Evolutionary conservation across 2,113 vertebrate genomes (phyloP).

Genomic region (Charadrius vociferus): DNA sequence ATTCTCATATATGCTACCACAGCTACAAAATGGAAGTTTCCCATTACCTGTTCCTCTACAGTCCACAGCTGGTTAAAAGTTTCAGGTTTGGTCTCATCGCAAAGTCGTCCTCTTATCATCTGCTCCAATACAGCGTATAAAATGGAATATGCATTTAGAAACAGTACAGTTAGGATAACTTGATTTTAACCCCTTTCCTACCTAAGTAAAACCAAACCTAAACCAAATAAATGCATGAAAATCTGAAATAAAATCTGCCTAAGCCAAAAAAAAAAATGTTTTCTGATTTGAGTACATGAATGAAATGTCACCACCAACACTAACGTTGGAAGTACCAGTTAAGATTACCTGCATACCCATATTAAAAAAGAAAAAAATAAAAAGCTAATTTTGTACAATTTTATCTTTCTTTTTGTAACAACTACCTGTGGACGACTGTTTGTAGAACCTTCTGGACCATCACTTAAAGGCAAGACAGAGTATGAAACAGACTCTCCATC

Average conservation of each 20-base stretch:
- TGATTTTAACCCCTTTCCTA: neutral
- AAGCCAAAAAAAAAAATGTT: neutral
- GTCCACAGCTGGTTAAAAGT: conserved; percentile 99
- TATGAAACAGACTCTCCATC: conserved; percentile 90
- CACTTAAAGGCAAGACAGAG: conserved; percentile 91
- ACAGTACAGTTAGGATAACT: neutral
- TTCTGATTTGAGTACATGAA: neutral
- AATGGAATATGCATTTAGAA: neutral
- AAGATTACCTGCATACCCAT: neutral
- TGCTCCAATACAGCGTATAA: conserved; percentile 70
- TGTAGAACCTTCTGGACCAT: conserved; percentile 84
- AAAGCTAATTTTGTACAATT: neutral
- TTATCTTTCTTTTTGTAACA: neutral
- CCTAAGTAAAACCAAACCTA: neutral
- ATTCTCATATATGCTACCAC: neutral
- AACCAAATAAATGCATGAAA: neutral
- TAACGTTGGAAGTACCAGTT: neutral
- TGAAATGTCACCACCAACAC: neutral
- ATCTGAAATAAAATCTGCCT: neutral
- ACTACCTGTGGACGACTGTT: conserved; percentile 87
- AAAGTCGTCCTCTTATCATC: conserved; percentile 95
- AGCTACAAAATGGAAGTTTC: neutral
- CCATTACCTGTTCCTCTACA: conserved; percentile 93
- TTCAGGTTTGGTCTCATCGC: conserved; percentile 93
- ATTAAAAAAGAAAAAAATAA: neutral